These are phyloP conservation scores for Megalopta genalis DNA, from an alignment of 1,140 invertebrate genomes.

Conservation along the genomic window DNA sequence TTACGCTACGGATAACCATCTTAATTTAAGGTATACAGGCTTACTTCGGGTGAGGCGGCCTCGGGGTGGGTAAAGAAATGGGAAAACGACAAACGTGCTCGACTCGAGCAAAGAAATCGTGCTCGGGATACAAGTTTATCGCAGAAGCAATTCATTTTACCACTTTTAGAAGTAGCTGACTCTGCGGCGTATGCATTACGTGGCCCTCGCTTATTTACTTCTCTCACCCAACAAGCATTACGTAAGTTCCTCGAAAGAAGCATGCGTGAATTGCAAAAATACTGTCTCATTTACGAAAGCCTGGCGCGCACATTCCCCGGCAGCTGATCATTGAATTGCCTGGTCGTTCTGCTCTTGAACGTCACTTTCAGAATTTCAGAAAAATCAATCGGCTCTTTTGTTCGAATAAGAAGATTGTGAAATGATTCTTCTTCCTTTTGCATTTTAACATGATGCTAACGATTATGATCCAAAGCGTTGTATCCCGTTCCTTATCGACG, in stretches of 20 bases:
- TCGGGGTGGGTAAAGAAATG: background rate
- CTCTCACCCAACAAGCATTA: background rate
- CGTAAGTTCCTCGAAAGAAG: background rate
- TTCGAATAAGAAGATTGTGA: too few relatives aligned
- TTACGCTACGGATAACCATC: conserved; percentile 46
- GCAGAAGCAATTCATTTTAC: conserved; percentile 62
- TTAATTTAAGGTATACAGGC: conserved; percentile 44
- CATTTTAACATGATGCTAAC: too few relatives aligned
- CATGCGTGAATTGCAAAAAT: background rate
- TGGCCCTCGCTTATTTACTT: conserved; percentile 45
- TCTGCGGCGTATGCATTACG: conserved; percentile 58
- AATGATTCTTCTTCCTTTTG: too few relatives aligned
- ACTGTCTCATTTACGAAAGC: background rate
- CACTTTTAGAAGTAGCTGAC: conserved; percentile 60
- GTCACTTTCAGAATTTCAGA: too few relatives aligned
- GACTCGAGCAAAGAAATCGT: conserved; percentile 50
- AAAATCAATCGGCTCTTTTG: too few relatives aligned
- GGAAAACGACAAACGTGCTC: conserved; percentile 32
- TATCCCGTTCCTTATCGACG: too few relatives aligned
- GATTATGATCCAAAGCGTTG: too few relatives aligned
- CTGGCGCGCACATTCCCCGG: too few relatives aligned
- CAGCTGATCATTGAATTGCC: too few relatives aligned
- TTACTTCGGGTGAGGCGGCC: conserved; percentile 6
- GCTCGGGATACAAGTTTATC: conserved; percentile 63
- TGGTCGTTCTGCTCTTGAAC: too few relatives aligned